A percentile compares a stretch with the other conserved stretches of the same genome.
Conservation (phyloP, 2,113 vertebrate species). For the Probosciger aterrimus region DNA sequence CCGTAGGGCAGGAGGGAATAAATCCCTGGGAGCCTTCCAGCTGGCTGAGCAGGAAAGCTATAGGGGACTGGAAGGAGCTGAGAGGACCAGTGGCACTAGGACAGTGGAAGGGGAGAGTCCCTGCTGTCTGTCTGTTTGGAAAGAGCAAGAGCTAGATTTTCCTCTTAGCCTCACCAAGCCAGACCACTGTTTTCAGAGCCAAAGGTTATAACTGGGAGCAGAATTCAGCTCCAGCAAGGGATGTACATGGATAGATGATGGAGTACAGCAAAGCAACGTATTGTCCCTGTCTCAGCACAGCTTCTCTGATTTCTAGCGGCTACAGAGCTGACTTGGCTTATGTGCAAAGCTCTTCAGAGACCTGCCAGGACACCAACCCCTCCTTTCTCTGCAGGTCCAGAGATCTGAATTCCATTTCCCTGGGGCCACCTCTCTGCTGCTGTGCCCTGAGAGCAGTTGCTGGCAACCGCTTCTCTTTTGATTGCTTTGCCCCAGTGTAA, state of each 20-base stretch:
- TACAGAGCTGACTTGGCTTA: neutral
- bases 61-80: neutral
- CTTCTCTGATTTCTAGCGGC: neutral
- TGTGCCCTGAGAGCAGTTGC: neutral
- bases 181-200: neutral
- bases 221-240: neutral
- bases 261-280: rapidly evolving
- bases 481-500: rapidly evolving
- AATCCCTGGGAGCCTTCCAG: neutral
- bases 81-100: neutral
- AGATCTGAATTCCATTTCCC: neutral
- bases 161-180: neutral
- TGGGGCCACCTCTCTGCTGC: neutral
- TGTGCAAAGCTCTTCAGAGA: neutral
- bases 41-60: neutral
- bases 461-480: neutral
- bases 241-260: rapidly evolving
- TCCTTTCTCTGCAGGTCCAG: neutral
- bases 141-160: neutral
- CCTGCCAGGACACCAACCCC: neutral
- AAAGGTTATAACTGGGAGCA: rapidly evolving
- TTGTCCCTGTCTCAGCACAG: rapidly evolving
- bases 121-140: rapidly evolving
- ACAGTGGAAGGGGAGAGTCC: neutral
- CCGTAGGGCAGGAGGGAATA: neutral